Conservation (phyloP, 2,113 vertebrate genomes). For the Nothocercus julius region DNA sequence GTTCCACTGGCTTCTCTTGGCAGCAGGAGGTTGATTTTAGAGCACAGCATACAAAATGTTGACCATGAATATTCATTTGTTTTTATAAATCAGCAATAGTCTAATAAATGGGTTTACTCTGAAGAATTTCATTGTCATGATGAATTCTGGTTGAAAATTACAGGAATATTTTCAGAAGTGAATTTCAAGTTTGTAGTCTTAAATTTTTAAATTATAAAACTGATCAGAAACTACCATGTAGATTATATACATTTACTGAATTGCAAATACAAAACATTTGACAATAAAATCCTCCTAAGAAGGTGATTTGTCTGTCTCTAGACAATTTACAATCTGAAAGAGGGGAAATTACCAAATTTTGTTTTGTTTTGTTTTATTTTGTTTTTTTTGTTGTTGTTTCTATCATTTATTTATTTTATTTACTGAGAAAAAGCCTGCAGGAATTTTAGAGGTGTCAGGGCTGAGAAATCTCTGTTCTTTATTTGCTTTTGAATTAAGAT, state of each 20-base stretch:
- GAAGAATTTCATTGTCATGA: background rate
- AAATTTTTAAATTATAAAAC: background rate
- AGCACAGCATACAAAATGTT: background rate
- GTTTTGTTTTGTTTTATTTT: no score
- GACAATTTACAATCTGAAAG: background rate
- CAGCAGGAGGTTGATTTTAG: slow-evolving; percentile 35
- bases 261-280: background rate
- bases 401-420: background rate
- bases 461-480: background rate
- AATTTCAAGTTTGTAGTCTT: background rate
- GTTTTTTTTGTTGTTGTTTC: no score
- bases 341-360: background rate
- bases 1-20: background rate
- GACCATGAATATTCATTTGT: slow-evolving; percentile 46
- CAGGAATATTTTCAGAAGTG: background rate
- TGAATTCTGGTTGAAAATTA: background rate
- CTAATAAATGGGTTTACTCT: background rate
- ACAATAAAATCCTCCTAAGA: background rate
- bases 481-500: background rate
- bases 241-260: background rate
- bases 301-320: background rate
- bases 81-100: slow-evolving; percentile 6
- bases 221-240: background rate
- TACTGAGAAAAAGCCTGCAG: background rate
- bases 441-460: background rate